Base-by-base conservation (phyloP, 2,797 vertebrate species). In the Sparus aurata region DNA sequence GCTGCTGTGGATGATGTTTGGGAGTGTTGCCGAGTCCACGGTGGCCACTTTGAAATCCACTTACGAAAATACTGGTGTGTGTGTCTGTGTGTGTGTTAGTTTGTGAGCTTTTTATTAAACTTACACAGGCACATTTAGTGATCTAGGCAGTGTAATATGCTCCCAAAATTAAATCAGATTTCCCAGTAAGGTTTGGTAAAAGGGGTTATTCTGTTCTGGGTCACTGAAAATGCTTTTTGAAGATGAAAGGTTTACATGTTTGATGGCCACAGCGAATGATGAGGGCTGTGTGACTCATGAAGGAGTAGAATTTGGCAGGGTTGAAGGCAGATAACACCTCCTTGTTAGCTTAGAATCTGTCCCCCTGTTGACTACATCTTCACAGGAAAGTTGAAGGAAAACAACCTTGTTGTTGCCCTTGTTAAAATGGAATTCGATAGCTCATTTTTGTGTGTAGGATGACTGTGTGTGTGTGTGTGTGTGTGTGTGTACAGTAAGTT, bases 291-390 rank as follows among this genome's bases (percentile, higher is more conserved):
- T 80, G 75, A 46, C 15, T 46, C 45, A 80, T 71, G 62, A 60
- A 69, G 38, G 54, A 41, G 53, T 65, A 11, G 22, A 87, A 63
- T 55, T 73, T 75, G 69, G 38, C 59, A 73, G 22, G 10, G 65
- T 52, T 59, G n/a, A 61, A 58, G 53, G 46, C 53, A 82, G 61
- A 78, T 49, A 65, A 83, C 52, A 80, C 22, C 23, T 57, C 47
- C 77, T 85, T 82, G 71, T 85, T 85, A 78, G 77, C 72, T 79
- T 73, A 15, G 52, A 83, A 81, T 86, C 17, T 71, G 72, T 69
- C 59, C 23, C 30, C 75, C 82, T 76, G 77, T 85, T 82, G 87
- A 77, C 64, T 63, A 22, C 50, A 76, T 65, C 71, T 80, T 79
- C 18, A 75, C 18, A 83, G 34, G 43, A 75, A 70, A 76, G 52